These are phyloP conservation scores for Epinephelus coioides DNA, from an alignment of 2,797 vertebrate genomes.

Conservation along the genomic window DNA sequence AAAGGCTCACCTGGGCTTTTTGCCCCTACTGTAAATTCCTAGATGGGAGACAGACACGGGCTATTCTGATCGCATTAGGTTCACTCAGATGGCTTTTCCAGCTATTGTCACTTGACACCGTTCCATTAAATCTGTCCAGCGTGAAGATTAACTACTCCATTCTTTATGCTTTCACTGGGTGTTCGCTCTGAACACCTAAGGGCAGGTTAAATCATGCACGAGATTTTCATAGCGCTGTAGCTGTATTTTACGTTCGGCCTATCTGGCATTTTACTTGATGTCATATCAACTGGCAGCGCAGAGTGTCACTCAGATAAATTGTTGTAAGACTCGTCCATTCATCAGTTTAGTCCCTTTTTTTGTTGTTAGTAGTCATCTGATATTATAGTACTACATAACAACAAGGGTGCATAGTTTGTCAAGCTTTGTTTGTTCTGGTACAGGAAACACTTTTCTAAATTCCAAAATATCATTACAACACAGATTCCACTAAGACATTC, in stretches of 20 bases:
- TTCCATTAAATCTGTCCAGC: constrained; percentile 89
- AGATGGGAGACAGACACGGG: constrained; percentile 64
- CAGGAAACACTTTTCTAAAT: too few relatives aligned
- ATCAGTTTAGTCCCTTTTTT: constrained; percentile 37
- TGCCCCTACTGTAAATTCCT: constrained; percentile 71
- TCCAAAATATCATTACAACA: too few relatives aligned
- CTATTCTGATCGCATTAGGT: constrained; percentile 77
- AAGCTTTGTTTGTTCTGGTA: background rate
- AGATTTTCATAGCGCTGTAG: constrained; percentile 50
- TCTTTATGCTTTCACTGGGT: constrained; percentile 75
- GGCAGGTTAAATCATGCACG: constrained; percentile 78
- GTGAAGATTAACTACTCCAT: constrained; percentile 86
- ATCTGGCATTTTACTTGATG: constrained; percentile 56
- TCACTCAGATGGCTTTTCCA: constrained; percentile 88
- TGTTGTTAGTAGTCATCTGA: constrained; percentile 20
- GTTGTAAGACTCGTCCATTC: constrained; percentile 36
- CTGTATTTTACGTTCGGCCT: constrained; percentile 59
- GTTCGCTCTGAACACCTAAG: constrained; percentile 59
- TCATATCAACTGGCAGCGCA: constrained; percentile 49
- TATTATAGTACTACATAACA: constrained; percentile 13
- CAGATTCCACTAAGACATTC: too few relatives aligned
- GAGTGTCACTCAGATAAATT: constrained; percentile 41
- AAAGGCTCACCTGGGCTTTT: constrained; percentile 65
- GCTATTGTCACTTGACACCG: constrained; percentile 87
- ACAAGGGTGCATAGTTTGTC: background rate